Base-by-base conservation (phyloP, 2,888 invertebrate species). In the Andrena camellia region DNA sequence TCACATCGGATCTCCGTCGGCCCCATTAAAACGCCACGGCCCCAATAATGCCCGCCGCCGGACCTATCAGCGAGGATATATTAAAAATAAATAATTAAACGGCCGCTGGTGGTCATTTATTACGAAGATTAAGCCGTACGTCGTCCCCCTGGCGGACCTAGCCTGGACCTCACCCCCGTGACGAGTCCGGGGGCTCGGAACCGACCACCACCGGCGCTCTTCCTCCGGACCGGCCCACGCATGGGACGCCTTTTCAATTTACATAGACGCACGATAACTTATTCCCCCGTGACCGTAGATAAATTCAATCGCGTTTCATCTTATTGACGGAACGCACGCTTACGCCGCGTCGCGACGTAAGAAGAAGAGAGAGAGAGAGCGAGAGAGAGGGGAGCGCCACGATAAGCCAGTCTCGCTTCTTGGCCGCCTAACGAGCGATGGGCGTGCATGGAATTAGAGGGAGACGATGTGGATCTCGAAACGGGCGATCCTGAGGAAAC, bases 1-100 rank as follows among this genome's bases (percentile, higher is more conserved):
- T 88, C 89, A 85, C 88, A 74, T 83, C 63, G 78, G 59, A 86
- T 87, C 75, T 64, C 67, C 59, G 71, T 80, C 63, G 82, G 82
- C 20, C 60, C 72, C 78, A 73, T 88, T 86, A 79, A 42, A 83
- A 76, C 59, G 52, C 80, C 71, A 52, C 71, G 59, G 42, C 48
- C 48, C 67, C 71, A 73, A 87, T 81, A 71, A 70, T 50, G n/a
- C 52, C 29, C 26, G 33, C 29, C 57, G 60, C 23, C 48, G 48
- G 54, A 26, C 69, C 50, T 57, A 35, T 66, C 64, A 17, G 2
- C 33, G 17, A n/a, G 31, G 48, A 17, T 67, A 75, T 76, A 76
- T 80, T 78, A 85, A 85, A 88, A 88, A 88, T 85, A 88, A 88
- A 90, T 89, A 90, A 90, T 90, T 89, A 87, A 89, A 68, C 60